Evolutionary conservation across 2,888 invertebrate genomes (phyloP).

Genomic region (Gymnoscelis rufifasciata): DNA sequence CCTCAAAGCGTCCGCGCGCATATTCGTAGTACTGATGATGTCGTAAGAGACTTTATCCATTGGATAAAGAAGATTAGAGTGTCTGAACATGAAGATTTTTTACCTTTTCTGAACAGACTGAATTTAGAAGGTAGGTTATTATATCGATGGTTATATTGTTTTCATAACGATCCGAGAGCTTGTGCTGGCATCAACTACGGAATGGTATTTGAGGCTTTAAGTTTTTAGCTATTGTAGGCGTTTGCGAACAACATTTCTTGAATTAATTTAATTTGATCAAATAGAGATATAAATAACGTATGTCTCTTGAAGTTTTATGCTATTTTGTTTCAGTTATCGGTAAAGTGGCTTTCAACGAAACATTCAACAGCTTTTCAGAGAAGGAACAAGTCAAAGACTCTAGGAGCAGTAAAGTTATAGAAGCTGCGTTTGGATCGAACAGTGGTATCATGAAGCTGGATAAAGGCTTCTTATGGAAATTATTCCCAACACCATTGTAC

Average conservation of each 20-base stretch:
- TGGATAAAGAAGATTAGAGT: conserved; percentile 51
- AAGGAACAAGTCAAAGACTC: conserved; percentile 80
- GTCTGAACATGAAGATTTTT: conserved; percentile 76
- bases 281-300: not conserved
- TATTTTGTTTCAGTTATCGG: conserved; percentile 82
- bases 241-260: too few species aligned
- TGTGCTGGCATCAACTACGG: too few species aligned
- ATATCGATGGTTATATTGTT: not conserved
- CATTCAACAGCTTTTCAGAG: conserved; percentile 82
- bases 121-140: conserved; percentile 86
- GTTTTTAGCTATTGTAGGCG: too few species aligned
- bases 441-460: conserved; percentile 84
- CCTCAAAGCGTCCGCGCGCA: conserved; percentile 84
- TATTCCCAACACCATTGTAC: conserved; percentile 85
- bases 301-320: too few species aligned
- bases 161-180: too few species aligned
- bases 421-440: conserved; percentile 86
- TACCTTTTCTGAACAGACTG: conserved; percentile 84
- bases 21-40: conserved; percentile 80
- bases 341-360: conserved; percentile 83
- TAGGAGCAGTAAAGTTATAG: conserved; percentile 82
- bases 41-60: conserved; percentile 82
- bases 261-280: too few species aligned
- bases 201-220: too few species aligned
- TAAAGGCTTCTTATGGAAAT: conserved; percentile 85